Conservation (phyloP, 2,888 invertebrate species). For the Drepana falcataria region DNA sequence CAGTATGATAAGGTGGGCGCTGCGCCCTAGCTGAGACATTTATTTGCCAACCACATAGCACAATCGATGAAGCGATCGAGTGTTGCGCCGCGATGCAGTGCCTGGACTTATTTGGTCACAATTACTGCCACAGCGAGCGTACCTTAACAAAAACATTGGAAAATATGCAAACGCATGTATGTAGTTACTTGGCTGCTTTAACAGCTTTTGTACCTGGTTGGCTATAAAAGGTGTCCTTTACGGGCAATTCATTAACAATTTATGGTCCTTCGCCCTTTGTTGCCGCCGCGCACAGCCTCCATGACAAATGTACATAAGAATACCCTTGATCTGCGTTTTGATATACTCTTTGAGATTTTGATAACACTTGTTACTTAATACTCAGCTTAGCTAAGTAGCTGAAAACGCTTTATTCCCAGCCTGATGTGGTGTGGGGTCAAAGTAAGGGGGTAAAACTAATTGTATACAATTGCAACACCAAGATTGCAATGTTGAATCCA, state of each 20-base stretch:
- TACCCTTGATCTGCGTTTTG: constrained; percentile 29
- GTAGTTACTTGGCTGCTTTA: background rate
- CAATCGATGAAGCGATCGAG: background rate
- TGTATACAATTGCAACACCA: no score
- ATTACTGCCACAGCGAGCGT: background rate
- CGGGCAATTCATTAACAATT: constrained; percentile 56
- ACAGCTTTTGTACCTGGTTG: constrained; percentile 16
- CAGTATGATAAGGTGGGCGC: no score
- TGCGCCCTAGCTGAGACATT: background rate
- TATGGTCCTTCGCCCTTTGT: constrained; percentile 41
- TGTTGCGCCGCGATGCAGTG: background rate
- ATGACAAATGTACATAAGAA: constrained; percentile 41
- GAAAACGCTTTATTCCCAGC: background rate
- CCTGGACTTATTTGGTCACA: background rate
- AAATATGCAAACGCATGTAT: background rate
- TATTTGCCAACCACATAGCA: background rate
- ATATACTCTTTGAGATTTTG: constrained; percentile 19
- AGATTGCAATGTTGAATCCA: no score
- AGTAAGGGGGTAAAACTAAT: no score
- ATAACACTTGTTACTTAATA: background rate
- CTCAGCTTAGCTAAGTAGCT: background rate
- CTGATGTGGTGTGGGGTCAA: background rate
- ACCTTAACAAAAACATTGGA: background rate
- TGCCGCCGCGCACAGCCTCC: constrained; percentile 23
- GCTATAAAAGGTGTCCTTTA: constrained; percentile 25